A percentile compares a stretch with the other conserved stretches of the same genome.
phyloP scores from a whole-genome alignment of 2,113 vertebrate genomes.

The Platanista minor region DNA sequence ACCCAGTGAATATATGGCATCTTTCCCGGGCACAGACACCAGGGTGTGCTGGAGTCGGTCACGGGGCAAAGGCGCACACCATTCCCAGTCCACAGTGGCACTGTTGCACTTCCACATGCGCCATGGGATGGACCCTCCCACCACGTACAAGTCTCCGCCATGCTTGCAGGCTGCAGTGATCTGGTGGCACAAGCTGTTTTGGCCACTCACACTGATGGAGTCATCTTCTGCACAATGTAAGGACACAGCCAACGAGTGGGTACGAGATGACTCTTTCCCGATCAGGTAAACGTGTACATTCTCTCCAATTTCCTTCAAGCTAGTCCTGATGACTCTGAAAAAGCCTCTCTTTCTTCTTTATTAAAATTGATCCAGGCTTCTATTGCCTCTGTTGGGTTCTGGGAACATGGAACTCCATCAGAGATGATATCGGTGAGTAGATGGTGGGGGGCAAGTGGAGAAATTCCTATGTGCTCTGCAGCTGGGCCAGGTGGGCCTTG shows the following conservation, averaged over 20 bases:
- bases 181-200: constrained; percentile 98
- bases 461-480: too few relatives aligned
- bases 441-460: too few relatives aligned
- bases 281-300: constrained; percentile 98
- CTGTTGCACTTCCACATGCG: constrained; percentile 99
- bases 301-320: constrained; percentile 98
- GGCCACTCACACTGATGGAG: constrained; percentile 93
- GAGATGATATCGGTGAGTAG: too few relatives aligned
- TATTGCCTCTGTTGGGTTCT: constrained; percentile 93
- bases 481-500: too few relatives aligned
- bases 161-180: constrained; percentile 99
- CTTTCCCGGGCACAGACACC: constrained; percentile 91
- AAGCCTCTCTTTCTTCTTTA: constrained; percentile 94
- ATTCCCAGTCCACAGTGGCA: constrained; percentile 98
- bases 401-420: constrained; percentile 96
- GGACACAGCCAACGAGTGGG: constrained; percentile 94
- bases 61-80: constrained; percentile 94
- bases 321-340: constrained; percentile 89
- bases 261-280: constrained; percentile 95
- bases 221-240: constrained; percentile 96
- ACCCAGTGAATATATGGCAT: constrained; percentile 95
- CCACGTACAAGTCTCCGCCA: constrained; percentile 94
- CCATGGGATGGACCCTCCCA: constrained; percentile 96
- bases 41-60: constrained; percentile 97
- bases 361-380: constrained; percentile 97